phyloP scores from a whole-genome alignment of 2,113 vertebrate genomes.

The Ellobius talpinus region DNA sequence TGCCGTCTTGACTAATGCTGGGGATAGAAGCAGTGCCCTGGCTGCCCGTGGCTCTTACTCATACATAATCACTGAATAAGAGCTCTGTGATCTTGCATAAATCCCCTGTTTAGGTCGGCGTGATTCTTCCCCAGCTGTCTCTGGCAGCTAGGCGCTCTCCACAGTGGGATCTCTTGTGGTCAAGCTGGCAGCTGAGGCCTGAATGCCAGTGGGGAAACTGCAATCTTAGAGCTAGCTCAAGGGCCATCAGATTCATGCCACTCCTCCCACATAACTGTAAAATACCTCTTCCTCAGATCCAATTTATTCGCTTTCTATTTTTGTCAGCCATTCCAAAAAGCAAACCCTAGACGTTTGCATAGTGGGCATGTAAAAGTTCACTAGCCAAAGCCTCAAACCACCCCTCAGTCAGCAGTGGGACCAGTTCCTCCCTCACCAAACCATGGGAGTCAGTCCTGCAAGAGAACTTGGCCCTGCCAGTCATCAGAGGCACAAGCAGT shows the following conservation, averaged over 20 bases:
- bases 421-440: not conserved
- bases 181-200: not conserved
- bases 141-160: not conserved
- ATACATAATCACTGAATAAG: not conserved
- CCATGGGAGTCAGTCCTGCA: not conserved
- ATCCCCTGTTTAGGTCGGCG: not conserved
- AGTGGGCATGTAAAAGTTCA: not conserved
- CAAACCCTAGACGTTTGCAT: constrained; percentile 13
- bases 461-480: accelerated
- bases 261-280: not conserved
- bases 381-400: not conserved
- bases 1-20: not conserved
- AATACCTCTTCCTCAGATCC: not conserved
- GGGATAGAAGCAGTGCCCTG: not conserved
- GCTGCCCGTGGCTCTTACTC: not conserved
- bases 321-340: constrained; percentile 25
- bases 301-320: constrained; percentile 14
- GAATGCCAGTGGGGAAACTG: not conserved
- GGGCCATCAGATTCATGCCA: not conserved
- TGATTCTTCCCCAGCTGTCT: not conserved
- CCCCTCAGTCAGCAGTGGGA: not conserved
- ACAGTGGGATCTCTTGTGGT: not conserved
- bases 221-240: not conserved
- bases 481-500: not conserved
- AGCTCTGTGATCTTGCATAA: not conserved